A percentile compares a stretch with the other conserved stretches of the same genome.
Evolutionary conservation across 2,797 vertebrate species (phyloP).

Genomic region (Neosilurus mollespiculum): DNA sequence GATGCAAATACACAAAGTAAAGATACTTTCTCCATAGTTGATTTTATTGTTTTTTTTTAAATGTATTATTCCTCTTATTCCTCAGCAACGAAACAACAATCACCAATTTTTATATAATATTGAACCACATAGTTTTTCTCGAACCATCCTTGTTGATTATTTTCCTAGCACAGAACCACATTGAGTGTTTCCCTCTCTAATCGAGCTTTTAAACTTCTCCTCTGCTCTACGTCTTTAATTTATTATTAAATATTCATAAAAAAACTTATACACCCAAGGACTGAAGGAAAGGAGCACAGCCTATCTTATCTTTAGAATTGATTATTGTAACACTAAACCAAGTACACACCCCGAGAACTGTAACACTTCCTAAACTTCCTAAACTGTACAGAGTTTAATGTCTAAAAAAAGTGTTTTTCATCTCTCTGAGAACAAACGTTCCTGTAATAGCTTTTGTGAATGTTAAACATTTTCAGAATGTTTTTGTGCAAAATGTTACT

Average conservation of each 20-base stretch:
- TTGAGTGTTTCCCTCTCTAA: not conserved
- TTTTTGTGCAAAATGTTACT: not conserved
- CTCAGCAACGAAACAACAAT: not conserved
- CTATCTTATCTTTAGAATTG: constrained; percentile 24
- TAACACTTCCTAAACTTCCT: constrained; percentile 16
- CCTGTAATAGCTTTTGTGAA: not conserved
- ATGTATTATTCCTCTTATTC: not conserved
- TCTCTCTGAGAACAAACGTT: not conserved
- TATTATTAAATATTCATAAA: constrained; percentile 35
- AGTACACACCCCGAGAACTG: not conserved
- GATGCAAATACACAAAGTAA: not conserved
- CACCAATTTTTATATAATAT: not conserved
- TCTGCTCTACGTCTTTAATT: constrained; percentile 24
- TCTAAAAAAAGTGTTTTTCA: not conserved
- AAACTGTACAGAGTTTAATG: not conserved
- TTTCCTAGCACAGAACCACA: not conserved
- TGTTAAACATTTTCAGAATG: not conserved
- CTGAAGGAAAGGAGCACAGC: constrained; percentile 14
- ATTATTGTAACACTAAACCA: constrained; percentile 45
- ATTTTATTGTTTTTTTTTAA: no score
- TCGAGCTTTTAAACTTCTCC: constrained; percentile 3
- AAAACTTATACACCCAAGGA: constrained; percentile 2
- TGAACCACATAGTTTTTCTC: not conserved
- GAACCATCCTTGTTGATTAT: not conserved
- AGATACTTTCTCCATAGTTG: not conserved